Evolutionary conservation across 2,888 invertebrate species (phyloP), one percentile per base, ranked within the genome.

Genomic region (Scaptomyza reducta): DNA sequence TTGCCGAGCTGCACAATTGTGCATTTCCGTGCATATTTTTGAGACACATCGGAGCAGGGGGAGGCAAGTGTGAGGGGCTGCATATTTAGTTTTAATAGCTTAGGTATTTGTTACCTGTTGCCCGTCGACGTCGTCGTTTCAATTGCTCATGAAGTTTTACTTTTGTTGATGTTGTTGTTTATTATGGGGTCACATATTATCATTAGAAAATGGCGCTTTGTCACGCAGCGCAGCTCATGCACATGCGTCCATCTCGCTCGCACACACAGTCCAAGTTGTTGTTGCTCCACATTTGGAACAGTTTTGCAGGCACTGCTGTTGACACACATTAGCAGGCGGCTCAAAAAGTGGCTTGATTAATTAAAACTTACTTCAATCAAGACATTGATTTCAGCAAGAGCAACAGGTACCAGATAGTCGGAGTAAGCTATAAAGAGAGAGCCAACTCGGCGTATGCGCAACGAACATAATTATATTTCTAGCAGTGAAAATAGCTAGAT

Each of bases 21-120:
- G 90, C 90, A 90, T 87, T 90, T 89, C 89, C 89, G 88, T 89
- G 83, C 88, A 89, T 90, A 90, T 90, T 90, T 89, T 88, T 70
- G 69, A 62, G 60, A 51, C 62, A 57, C 55, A 51, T 7, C 7
- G 7, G 27, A 27, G 27, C 27, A 7, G 27, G 27, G 27, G 5
- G 27, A 27, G 27, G 6, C 6, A 27, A 27, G 47, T 51, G 46
- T 47, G 56, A 31, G 49, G 68, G 71, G 75, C 73, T 85, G 87
- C 70, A 81, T 89, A 74, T 88, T 88, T 87, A 79, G 75, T 87
- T 85, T 89, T 89, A 87, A 88, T 88, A 84, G 79, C 81, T 76
- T 11, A 70, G 80, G 83, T 86, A 88, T 85, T 85, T 89, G 86
- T 88, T 89, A 87, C 87, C 87, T 87, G 89, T 87, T 87, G 87